Base-by-base conservation (phyloP, 2,797 vertebrate species). In the Myripristis jacobus region DNA sequence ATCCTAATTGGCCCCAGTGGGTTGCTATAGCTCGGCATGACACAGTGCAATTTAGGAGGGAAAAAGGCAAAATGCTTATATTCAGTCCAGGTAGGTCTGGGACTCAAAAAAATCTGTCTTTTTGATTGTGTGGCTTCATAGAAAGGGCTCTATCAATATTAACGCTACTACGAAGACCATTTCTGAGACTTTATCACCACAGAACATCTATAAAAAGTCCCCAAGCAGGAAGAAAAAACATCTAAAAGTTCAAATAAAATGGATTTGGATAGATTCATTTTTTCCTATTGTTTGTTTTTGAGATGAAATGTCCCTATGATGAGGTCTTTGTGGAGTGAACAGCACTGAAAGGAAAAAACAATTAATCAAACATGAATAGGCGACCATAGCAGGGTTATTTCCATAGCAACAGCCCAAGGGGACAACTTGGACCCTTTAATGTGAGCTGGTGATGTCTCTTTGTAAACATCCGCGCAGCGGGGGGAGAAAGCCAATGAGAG, bases 291-390 rank as follows among this genome's bases (percentile, higher is more conserved):
- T 91, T 87, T 89, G 78, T 82, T 91, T 88, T 88, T 56, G 66
- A 89, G 81, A 89, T 87, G 78, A 88, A 88, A 87, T 86, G 88
- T 80, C 79, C 79, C 72, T 72, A 68, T 85, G 86, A 90, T 90
- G 85, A 92, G 89, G 87, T 91, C 89, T 92, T 90, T 90, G 93
- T 91, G 80, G 82, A 91, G 86, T 84, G 87, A 93, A 88, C 85
- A 89, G 89, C 89, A 92, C 62, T 89, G 89, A 93, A 86, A 81
- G 79, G 82, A 82, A 85, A 94, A 94, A 92, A 92, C 92, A 94
- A 95, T 95, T 94, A 94, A 95, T 94, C 93, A 94, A 95, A 94
- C 91, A 94, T 93, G 93, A 95, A 94, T 93, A 92, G 94, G 88
- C 88, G 88, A 92, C 92, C 89, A 86, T 92, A 86, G 91, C 90